Base-by-base conservation (phyloP, 2,888 invertebrate genomes). In the Calameuta idolon region DNA sequence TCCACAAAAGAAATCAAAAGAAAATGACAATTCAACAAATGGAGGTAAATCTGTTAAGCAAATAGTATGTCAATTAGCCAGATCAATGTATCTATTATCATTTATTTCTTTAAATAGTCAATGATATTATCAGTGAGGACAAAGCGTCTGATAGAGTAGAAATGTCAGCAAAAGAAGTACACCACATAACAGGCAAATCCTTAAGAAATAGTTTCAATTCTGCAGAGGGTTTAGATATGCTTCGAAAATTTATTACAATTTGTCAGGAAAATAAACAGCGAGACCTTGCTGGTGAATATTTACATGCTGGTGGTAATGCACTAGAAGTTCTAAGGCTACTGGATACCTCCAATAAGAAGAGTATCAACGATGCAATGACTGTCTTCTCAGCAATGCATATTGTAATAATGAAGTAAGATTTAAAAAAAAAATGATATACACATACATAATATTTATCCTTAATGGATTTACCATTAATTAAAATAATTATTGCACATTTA, bases 271-370 rank as follows among this genome's bases (percentile, higher is more conserved):
- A 93, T 15, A 92, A 93, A 79, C 91, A 90, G 77, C 88, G 92
- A 84, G 89, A 92, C 79, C 93, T 94, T 88, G 92, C 95, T 69
- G 89, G 93, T 1, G 94, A 95, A 82, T 96, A 96, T 87, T 92
- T 96, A 31, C 93, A 95, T 84, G 92, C 93, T 78, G 95, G 95
- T 2, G 96, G 96, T 2, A 95, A 93, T 86, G 94, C 95, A 0
- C 92, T 95, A 75, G 96, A 96, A 91, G 92, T 96, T 76, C 92
- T 95, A 1, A 93, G 94, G 76, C 93, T 95, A 69, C 92, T 96
- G 23, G 94, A 94, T 80, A 91, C 92, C 15, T 93, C 94, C 0
- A 94, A 94, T 82, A 94, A 94, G 86, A 93, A 93, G 35, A 94
- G 94, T 84, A 88, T 94, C 0, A 91, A 94, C 9, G 92, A 94